Conservation (phyloP, 2,113 vertebrate genomes). For the Dissostichus mawsoni region DNA sequence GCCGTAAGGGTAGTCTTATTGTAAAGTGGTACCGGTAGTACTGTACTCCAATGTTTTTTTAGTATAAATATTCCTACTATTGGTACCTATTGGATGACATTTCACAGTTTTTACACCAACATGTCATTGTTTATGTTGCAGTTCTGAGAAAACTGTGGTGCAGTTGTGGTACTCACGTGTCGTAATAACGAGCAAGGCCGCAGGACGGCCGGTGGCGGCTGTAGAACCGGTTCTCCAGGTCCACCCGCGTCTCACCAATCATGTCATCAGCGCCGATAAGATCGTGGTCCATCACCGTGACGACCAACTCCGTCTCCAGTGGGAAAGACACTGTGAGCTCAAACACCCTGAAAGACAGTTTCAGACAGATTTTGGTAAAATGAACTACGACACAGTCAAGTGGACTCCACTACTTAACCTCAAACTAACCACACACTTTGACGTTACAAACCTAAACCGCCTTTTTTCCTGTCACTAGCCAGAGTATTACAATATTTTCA, state of each 20-base stretch:
- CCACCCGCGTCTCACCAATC: constrained; percentile 92
- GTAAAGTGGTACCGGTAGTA: too few relatives aligned
- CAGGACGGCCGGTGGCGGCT: constrained; percentile 91
- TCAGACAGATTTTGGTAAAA: neutral
- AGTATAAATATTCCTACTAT: neutral
- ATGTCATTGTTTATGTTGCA: neutral
- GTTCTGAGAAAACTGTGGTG: neutral
- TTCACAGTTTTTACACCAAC: neutral
- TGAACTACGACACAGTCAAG: too few relatives aligned
- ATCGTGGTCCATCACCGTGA: constrained; percentile 92
- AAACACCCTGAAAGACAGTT: constrained; percentile 85
- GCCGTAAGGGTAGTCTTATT: too few relatives aligned
- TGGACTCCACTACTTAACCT: too few relatives aligned
- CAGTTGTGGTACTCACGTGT: constrained; percentile 76
- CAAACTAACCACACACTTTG: too few relatives aligned
- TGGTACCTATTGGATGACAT: neutral
- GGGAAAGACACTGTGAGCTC: constrained; percentile 93
- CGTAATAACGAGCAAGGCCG: constrained; percentile 89
- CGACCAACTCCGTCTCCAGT: constrained; percentile 87
- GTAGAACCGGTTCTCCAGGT: constrained; percentile 95
- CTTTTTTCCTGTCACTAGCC: too few relatives aligned
- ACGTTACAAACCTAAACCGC: too few relatives aligned
- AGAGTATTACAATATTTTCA: too few relatives aligned
- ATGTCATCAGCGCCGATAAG: constrained; percentile 91
- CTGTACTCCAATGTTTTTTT: neutral